A percentile compares a stretch with the other conserved stretches of the same genome.
Evolutionary conservation across 2,888 invertebrate species (phyloP).

Genomic region (Dynastes tityus): DNA sequence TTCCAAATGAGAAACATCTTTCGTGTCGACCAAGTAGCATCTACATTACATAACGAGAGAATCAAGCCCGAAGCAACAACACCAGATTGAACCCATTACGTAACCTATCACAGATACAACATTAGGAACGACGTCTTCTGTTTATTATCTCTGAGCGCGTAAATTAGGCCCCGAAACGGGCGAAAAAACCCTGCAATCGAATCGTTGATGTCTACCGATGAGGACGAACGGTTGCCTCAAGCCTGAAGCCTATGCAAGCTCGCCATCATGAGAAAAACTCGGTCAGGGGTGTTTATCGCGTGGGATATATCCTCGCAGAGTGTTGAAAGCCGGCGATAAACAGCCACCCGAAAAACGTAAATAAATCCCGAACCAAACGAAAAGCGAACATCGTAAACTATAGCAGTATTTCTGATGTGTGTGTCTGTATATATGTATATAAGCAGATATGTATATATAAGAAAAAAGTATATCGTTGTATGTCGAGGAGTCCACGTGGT

Average conservation of each 20-base stretch:
- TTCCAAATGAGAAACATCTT: too few species aligned
- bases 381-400: conserved; percentile 19
- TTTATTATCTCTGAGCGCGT: background rate
- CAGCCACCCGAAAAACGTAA: conserved; percentile 33
- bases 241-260: too few species aligned
- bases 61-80: too few species aligned
- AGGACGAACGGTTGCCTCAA: background rate
- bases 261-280: conserved; percentile 28
- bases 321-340: conserved; percentile 37
- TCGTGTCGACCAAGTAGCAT: too few species aligned
- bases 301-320: conserved; percentile 29
- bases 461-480: too few species aligned
- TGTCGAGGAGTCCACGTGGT: too few species aligned
- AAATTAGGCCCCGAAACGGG: conserved; percentile 2
- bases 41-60: too few species aligned
- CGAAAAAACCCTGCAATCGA: conserved; percentile 2
- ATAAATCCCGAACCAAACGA: conserved; percentile 14
- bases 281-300: conserved; percentile 38
- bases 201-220: background rate
- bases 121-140: background rate
- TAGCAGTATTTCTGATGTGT: conserved; percentile 3
- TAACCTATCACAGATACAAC: background rate
- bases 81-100: background rate
- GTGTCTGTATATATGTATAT: conserved; percentile 6
- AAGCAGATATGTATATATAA: background rate